phyloP scores from a whole-genome alignment of 1,140 invertebrate species.

The Trissolcus basalis region DNA sequence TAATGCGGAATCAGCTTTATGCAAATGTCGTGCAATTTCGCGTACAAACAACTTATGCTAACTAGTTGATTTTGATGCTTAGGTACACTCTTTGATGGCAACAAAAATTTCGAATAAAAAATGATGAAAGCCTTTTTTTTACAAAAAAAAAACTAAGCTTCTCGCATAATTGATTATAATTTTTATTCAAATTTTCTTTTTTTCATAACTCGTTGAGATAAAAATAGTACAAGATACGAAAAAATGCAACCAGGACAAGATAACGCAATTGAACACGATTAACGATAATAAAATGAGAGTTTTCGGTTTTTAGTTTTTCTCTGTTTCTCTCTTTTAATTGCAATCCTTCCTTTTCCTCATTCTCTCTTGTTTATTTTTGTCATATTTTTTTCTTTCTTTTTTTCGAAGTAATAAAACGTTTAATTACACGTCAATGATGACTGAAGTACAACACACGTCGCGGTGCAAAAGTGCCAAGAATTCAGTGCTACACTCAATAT shows the following conservation, averaged over 20 bases:
- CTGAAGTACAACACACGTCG: constrained; percentile 76
- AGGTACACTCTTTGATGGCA: background rate
- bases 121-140: background rate
- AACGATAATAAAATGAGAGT: constrained; percentile 73
- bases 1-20: constrained; percentile 31
- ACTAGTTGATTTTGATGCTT: no score
- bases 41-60: constrained; percentile 18
- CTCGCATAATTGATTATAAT: constrained; percentile 47
- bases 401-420: constrained; percentile 74
- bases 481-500: constrained; percentile 70
- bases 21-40: constrained; percentile 11
- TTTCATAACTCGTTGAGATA: constrained; percentile 39
- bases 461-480: constrained; percentile 77
- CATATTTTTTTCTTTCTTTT: constrained; percentile 60
- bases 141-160: background rate
- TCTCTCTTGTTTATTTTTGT: background rate
- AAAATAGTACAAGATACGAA: constrained; percentile 53
- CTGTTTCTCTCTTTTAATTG: constrained; percentile 9
- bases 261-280: constrained; percentile 63
- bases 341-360: background rate
- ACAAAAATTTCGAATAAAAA: background rate
- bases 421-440: constrained; percentile 75
- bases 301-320: background rate
- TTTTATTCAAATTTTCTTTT: constrained; percentile 51
- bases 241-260: constrained; percentile 54